Evolutionary conservation across 1,140 invertebrate species (phyloP).

Genomic region (Aphaenogaster ashmeadi): DNA sequence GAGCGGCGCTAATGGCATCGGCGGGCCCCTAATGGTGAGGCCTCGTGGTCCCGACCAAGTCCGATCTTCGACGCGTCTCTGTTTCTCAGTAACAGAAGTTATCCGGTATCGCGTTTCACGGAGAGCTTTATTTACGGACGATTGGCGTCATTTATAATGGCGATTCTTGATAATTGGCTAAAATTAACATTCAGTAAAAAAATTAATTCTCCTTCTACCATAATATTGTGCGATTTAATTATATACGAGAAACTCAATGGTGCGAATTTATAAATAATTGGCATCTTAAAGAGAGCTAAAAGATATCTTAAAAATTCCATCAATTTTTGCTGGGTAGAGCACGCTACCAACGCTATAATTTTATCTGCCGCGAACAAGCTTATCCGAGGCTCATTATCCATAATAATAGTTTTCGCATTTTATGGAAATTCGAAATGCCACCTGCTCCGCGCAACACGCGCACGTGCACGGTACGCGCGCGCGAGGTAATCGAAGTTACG

Average conservation of each 20-base stretch:
- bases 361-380: neutral
- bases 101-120: neutral
- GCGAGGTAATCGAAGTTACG: conserved; percentile 36
- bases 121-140: conserved; percentile 32
- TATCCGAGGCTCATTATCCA: conserved; percentile 9
- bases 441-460: neutral
- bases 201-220: neutral
- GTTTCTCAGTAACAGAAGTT: conserved; percentile 27
- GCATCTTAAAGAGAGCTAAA: neutral
- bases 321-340: neutral
- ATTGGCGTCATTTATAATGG: neutral
- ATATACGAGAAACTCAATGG: neutral
- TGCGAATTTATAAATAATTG: neutral
- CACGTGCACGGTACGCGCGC: neutral
- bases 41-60: conserved; percentile 21
- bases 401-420: conserved; percentile 34
- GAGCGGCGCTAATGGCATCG: conserved; percentile 62
- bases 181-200: neutral
- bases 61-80: conserved; percentile 24
- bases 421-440: conserved; percentile 37
- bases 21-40: conserved; percentile 21
- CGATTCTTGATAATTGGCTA: conserved; percentile 9
- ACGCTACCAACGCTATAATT: conserved; percentile 3
- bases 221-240: neutral
- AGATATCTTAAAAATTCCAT: neutral